Evolutionary conservation across 1,140 invertebrate genomes (phyloP).

Genomic region (Panagrolaimus sp.): DNA sequence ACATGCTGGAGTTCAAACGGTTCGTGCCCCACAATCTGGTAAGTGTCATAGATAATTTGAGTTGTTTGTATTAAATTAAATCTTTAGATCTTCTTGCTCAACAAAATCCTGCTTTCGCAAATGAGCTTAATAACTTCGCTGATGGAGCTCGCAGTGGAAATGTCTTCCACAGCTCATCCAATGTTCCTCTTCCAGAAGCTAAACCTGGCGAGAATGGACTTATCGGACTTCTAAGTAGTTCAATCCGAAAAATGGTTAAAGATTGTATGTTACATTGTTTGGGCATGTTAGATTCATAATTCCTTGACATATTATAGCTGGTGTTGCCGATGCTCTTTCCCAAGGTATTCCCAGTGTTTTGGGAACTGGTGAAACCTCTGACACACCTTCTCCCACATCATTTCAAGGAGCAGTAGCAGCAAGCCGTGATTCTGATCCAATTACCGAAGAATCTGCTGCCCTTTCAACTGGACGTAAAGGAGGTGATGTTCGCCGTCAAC

Average conservation of each 20-base stretch:
- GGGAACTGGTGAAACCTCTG: slow-evolving; percentile 26
- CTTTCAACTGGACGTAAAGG: neutral
- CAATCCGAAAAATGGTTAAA: slow-evolving; percentile 55
- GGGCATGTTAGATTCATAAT: slow-evolving; percentile 18
- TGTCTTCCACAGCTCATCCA: slow-evolving; percentile 20
- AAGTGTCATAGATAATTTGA: neutral
- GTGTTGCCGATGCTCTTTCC: slow-evolving; percentile 54
- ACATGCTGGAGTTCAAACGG: slow-evolving; percentile 42
- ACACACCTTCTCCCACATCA: slow-evolving; percentile 15
- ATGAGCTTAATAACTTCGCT: slow-evolving; percentile 40
- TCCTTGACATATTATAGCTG: slow-evolving; percentile 51
- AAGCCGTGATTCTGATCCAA: slow-evolving; percentile 11
- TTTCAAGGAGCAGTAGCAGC: slow-evolving; percentile 18
- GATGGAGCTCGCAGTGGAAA: slow-evolving; percentile 5
- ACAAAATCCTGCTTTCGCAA: slow-evolving; percentile 55
- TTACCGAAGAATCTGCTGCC: neutral
- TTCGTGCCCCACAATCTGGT: slow-evolving; percentile 34
- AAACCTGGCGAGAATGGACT: slow-evolving; percentile 58
- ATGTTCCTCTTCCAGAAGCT: slow-evolving; percentile 50
- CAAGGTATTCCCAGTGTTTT: slow-evolving; percentile 48
- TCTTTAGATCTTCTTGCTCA: slow-evolving; percentile 48
- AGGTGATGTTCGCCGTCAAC: slow-evolving; percentile 50
- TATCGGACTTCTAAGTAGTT: slow-evolving; percentile 54
- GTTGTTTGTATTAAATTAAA: neutral
- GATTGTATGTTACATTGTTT: slow-evolving; percentile 45